Evolutionary conservation across 64 coral and sea anemone species (phyloP), one percentile per base, ranked within the genome.

Genomic region (Montipora efflorescens): DNA sequence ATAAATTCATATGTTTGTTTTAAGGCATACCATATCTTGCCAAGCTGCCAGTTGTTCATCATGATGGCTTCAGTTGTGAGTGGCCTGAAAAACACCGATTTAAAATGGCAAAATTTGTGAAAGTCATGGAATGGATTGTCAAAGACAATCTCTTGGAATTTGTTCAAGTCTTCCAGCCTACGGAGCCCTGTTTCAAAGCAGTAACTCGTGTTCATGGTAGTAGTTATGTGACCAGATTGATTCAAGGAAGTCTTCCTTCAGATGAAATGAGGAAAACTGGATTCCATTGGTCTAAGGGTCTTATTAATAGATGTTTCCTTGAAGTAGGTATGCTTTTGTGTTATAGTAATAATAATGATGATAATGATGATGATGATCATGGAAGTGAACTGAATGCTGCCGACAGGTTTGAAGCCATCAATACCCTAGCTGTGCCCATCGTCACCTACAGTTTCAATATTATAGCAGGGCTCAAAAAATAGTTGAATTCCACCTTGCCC

Each of bases 91-190:
- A 93, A 12, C 91, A 93, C 75, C 79, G 91, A 78, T 93, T 93
- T 75, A 93, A 93, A 47, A 93, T 93, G 91, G 91, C 83, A 23
- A 93, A 93, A 49, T 93, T 93, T 88, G 28, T 85, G 1, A 93
- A 93, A 79, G 72, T 93, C 1, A 93, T 93, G 91, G 83, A 93
- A 44, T 87, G 71, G 51, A 77, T 93, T 14, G 43, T 88, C 18
- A 93, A 87, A 88, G 91, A 93, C 47, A 88, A 87, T 47, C 53
- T 93, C 10, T 76, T 87, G 50, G 75, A 67, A 6, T 85, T 81
- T 15, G 36, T 87, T 5, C 45, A 88, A 71, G 48, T 93, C 47
- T 76, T 79, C 70, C 44, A 80, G 8, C 91, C 91, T 4, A 53
- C 36, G 18, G 76, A 87, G 14, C 72, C 91, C 36, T 53, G 82